Evolutionary conservation across 2,888 invertebrate genomes (phyloP), one percentile per base, ranked within the genome.

Genomic region (Hypsopygia costalis): DNA sequence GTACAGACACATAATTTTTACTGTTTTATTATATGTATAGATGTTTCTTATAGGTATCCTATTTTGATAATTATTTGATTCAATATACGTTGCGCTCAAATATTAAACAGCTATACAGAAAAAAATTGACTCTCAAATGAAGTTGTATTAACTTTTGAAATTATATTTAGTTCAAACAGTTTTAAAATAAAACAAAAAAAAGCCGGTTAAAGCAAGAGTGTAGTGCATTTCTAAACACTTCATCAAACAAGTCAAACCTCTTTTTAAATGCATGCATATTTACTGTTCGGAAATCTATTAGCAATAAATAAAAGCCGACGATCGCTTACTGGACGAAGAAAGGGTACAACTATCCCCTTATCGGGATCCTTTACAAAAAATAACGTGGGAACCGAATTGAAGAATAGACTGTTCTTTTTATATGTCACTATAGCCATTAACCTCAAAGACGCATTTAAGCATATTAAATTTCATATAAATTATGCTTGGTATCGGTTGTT

Each of bases 331-430:
- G 69, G 69, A 69, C 75, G 73, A 75, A 80, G 78, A 81, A 86
- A 86, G 86, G 87, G 86, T 83, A 81, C 69, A 72, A 72, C 69
- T 75, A 76, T 81, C 85, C 86, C 85, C 82, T 86, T 85, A 87
- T 85, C 83, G 79, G 55, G 62, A 66, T 72, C 66, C 69, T 71
- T 69, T 65, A 85, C 79, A 83, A 83, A 83, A 83, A 83, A 79
- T 73, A 82, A 77, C 85, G 87, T 88, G 87, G 85, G 87, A 88
- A 87, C 76, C 67, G 51, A 79, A 67, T 67, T 58, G 70, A 81
- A 81, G 80, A 81, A 83, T 77, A 75, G 76, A 75, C 71, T 79
- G 63, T 70, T 75, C 72, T 71, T 75, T 79, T 77, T 75, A 70
- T 74, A 69, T 64, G 69, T 68, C 70, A 71, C 62, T 63, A 63